Percentiles rank a stretch among this genome's conserved stretches.
Evolutionary conservation across 1,140 invertebrate genomes (phyloP).

Genomic region (Argopecten irradians): DNA sequence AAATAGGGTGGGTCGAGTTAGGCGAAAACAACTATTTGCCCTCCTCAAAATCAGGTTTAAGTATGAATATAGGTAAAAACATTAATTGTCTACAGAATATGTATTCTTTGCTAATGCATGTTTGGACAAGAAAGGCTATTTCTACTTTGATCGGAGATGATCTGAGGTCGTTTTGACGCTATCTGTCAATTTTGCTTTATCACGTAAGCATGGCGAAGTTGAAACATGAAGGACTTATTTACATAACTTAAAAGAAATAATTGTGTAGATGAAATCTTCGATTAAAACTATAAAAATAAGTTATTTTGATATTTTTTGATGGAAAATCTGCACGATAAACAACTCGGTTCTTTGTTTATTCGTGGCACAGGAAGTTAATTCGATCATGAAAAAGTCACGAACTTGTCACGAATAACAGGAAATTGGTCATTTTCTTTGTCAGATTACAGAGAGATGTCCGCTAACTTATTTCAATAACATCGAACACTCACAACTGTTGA

Average conservation of each 20-base stretch:
- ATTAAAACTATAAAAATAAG: background rate
- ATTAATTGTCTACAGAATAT: too few species aligned
- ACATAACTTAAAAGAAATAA: background rate
- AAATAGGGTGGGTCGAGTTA: slow-evolving; percentile 41
- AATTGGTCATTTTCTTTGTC: background rate
- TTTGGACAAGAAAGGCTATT: background rate
- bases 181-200: slow-evolving; percentile 41
- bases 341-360: slow-evolving; percentile 3
- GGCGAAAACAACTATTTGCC: background rate
- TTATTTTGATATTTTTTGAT: background rate
- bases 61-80: background rate
- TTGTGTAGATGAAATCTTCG: background rate
- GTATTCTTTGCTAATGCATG: background rate
- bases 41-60: background rate
- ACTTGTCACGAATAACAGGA: background rate
- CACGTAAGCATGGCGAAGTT: background rate
- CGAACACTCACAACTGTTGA: too few species aligned
- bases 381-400: background rate
- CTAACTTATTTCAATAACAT: too few species aligned
- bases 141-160: too few species aligned
- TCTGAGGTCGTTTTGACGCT: background rate
- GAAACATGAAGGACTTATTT: background rate
- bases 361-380: background rate
- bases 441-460: background rate
- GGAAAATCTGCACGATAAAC: background rate